Evolutionary conservation across 2,113 vertebrate species (phyloP).

Genomic region (Heteronetta atricapilla): DNA sequence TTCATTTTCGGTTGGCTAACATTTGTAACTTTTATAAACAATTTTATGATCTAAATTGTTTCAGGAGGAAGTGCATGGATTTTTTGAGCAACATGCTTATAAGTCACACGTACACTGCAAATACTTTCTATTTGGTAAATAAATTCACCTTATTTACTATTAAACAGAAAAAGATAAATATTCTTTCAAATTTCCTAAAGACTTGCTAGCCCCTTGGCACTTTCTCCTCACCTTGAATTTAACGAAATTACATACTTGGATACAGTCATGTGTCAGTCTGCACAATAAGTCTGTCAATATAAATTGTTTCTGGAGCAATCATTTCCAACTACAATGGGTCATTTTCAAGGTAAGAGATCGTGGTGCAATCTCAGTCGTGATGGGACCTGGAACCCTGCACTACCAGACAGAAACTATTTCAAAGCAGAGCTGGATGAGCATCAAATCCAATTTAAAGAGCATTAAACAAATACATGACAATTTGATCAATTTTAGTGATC

Average conservation of each 20-base stretch:
- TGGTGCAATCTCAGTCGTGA: background rate
- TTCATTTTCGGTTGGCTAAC: slow-evolving; percentile 52
- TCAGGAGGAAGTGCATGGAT: slow-evolving; percentile 35
- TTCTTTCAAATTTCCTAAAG: background rate
- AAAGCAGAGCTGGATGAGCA: background rate
- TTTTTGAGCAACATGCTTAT: slow-evolving; percentile 8
- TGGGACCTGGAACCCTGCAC: background rate
- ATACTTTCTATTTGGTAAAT: slow-evolving; percentile 26
- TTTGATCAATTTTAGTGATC: background rate
- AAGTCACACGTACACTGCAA: background rate
- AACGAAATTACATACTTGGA: background rate
- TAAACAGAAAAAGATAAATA: background rate
- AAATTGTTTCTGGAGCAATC: background rate
- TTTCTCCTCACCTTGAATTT: background rate
- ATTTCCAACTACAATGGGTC: background rate
- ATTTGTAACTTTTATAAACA: slow-evolving; percentile 58
- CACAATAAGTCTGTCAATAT: background rate
- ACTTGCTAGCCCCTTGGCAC: background rate
- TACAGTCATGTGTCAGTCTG: background rate
- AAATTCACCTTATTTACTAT: slow-evolving; percentile 25
- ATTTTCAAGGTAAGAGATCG: background rate
- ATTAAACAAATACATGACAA: background rate
- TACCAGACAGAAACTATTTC: background rate
- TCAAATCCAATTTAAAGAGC: background rate
- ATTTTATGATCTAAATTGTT: slow-evolving; percentile 54